Conservation (phyloP, 1,140 invertebrate genomes). For the Eurosta solidaginis region DNA sequence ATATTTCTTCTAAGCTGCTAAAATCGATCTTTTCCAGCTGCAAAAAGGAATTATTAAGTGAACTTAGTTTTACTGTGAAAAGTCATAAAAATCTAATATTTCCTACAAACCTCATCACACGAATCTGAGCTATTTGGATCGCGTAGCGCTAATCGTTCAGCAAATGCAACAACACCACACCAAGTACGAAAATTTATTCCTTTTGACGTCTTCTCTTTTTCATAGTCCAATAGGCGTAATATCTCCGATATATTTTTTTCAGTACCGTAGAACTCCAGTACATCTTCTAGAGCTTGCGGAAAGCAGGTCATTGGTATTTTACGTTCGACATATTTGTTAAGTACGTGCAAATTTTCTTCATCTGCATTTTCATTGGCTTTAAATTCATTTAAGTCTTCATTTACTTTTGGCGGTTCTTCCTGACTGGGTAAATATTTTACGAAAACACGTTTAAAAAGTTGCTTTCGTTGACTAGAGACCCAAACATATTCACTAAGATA, state of each 20-base stretch:
- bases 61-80: not conserved
- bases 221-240: slow-evolving; percentile 41
- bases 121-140: slow-evolving; percentile 53
- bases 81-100: not conserved
- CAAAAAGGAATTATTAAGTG: slow-evolving; percentile 8
- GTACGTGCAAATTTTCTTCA: slow-evolving; percentile 36
- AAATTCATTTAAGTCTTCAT: not conserved
- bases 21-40: slow-evolving; percentile 55
- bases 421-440: slow-evolving; percentile 43
- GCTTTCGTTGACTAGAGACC: slow-evolving; percentile 64
- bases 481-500: slow-evolving; percentile 66
- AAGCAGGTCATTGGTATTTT: slow-evolving; percentile 45
- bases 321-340: slow-evolving; percentile 47
- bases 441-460: slow-evolving; percentile 62
- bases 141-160: slow-evolving; percentile 61
- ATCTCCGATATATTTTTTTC: slow-evolving; percentile 47
- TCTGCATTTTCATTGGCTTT: slow-evolving; percentile 27
- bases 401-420: slow-evolving; percentile 7
- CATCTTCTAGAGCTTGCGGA: slow-evolving; percentile 51
- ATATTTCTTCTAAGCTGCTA: slow-evolving; percentile 51
- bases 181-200: slow-evolving; percentile 62
- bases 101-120: slow-evolving; percentile 49
- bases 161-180: slow-evolving; percentile 66
- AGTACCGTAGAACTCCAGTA: slow-evolving; percentile 55
- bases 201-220: slow-evolving; percentile 29